phyloP scores from a whole-genome alignment of 1,140 invertebrate genomes.

The Magallana gigas region DNA sequence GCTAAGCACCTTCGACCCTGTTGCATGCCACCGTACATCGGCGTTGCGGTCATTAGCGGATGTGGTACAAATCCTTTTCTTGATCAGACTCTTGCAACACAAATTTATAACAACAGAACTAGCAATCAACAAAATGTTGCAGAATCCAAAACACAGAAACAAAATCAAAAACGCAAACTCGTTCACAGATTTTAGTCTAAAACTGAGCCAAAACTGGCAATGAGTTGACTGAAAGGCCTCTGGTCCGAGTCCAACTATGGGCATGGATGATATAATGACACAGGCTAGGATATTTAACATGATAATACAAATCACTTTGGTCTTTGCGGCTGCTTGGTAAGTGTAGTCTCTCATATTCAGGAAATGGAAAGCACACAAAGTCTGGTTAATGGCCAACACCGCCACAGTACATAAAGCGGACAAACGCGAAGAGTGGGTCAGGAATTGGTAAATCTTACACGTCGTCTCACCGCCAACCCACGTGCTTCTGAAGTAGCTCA shows the following conservation, averaged over 20 bases:
- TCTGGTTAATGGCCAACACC: constrained; percentile 59
- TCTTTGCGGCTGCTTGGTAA: constrained; percentile 30
- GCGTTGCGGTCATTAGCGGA: not conserved
- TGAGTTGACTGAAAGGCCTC: constrained; percentile 22
- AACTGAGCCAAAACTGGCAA: constrained; percentile 63
- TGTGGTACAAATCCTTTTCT: constrained; percentile 37
- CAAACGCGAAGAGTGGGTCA: constrained; percentile 60
- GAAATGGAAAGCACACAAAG: constrained; percentile 44
- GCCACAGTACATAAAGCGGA: constrained; percentile 56
- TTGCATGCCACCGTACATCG: constrained; percentile 52
- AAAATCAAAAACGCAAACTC: constrained; percentile 61
- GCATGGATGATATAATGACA: constrained; percentile 56
- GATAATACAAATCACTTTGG: constrained; percentile 25
- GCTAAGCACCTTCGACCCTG: constrained; percentile 53
- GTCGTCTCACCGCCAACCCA: constrained; percentile 63
- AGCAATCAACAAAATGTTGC: constrained; percentile 54
- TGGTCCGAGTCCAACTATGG: constrained; percentile 64
- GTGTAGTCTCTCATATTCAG: constrained; percentile 15
- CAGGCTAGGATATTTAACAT: not conserved
- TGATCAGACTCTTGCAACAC: constrained; percentile 44
- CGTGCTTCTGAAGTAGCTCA: constrained; percentile 61
- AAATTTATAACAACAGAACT: constrained; percentile 44
- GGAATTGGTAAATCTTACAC: constrained; percentile 65
- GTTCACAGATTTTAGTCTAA: constrained; percentile 42
- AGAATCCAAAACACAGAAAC: constrained; percentile 58